These are phyloP conservation scores for Alligator sinensis DNA, from an alignment of 2,113 vertebrate genomes.

Conservation along the genomic window DNA sequence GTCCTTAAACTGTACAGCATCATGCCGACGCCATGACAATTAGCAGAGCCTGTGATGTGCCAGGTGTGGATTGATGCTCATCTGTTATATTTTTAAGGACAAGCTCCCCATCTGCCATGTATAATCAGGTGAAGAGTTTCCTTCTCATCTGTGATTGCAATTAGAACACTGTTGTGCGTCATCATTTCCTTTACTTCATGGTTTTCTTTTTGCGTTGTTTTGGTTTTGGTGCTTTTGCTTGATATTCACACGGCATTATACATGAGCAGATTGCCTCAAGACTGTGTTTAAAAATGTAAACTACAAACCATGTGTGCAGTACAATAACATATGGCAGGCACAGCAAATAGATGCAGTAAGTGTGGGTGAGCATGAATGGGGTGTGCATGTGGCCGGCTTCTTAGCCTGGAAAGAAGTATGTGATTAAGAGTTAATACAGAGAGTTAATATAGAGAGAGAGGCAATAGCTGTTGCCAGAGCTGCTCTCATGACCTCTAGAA, in stretches of 20 bases:
- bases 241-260: slow-evolving; percentile 36
- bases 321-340: not conserved
- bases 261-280: slow-evolving; percentile 21
- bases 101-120: slow-evolving; percentile 18
- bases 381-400: not conserved
- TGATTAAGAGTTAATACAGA: not conserved
- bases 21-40: slow-evolving; percentile 59
- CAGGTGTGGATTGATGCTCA: slow-evolving; percentile 27
- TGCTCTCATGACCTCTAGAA: slow-evolving; percentile 28
- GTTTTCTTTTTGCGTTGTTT: slow-evolving; percentile 39
- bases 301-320: not conserved
- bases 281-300: slow-evolving; percentile 1
- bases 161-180: not conserved
- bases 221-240: slow-evolving; percentile 27
- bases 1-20: slow-evolving; percentile 27
- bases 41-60: slow-evolving; percentile 51
- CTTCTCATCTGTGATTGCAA: slow-evolving; percentile 14
- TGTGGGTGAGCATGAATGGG: not conserved
- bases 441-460: not conserved
- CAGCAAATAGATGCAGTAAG: not conserved
- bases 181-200: slow-evolving; percentile 31
- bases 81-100: slow-evolving; percentile 29
- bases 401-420: slow-evolving; percentile 9
- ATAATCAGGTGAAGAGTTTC: slow-evolving; percentile 26
- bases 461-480: not conserved